phyloP scores from a whole-genome alignment of 2,113 vertebrate species.

The Oryzias melastigma region DNA sequence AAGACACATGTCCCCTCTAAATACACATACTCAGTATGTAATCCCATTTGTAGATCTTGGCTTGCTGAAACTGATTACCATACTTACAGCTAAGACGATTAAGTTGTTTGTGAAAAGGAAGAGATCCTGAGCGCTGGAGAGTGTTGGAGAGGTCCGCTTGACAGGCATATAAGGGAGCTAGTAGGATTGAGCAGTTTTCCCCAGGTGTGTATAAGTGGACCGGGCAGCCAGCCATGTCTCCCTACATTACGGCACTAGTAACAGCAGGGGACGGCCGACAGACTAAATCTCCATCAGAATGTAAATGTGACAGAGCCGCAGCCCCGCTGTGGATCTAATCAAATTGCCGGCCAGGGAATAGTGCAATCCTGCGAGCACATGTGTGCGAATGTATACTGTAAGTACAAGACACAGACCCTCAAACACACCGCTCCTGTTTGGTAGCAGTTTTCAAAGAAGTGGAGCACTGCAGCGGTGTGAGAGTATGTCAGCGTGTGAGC shows the following conservation, averaged over 20 bases:
- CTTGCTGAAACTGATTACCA: slow-evolving; percentile 46
- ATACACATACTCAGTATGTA: slow-evolving; percentile 34
- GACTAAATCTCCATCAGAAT: slow-evolving; percentile 76
- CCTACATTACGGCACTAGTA: slow-evolving; percentile 71
- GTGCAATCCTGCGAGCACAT: slow-evolving; percentile 36
- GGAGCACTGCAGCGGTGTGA: slow-evolving; percentile 51
- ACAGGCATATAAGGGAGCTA: slow-evolving; percentile 54
- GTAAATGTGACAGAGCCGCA: slow-evolving; percentile 83
- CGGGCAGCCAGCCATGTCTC: slow-evolving; percentile 72
- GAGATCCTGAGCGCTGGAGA: slow-evolving; percentile 4
- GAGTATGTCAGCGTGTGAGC: slow-evolving; percentile 10
- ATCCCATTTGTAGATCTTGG: slow-evolving; percentile 40
- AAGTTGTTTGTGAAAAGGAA: slow-evolving; percentile 46
- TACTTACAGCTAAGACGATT: slow-evolving; percentile 61
- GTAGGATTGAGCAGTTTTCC: slow-evolving; percentile 64
- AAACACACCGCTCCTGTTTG: slow-evolving; percentile 19
- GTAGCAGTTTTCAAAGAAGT: slow-evolving; percentile 63
- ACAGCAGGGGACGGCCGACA: slow-evolving; percentile 70
- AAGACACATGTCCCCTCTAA: slow-evolving; percentile 16
- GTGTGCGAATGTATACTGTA: slow-evolving; percentile 34
- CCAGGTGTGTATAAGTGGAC: slow-evolving; percentile 73
- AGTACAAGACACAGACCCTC: slow-evolving; percentile 20
- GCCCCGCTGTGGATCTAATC: slow-evolving; percentile 73
- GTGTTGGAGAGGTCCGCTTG: slow-evolving; percentile 34
- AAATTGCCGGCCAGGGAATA: slow-evolving; percentile 76